A percentile compares a stretch with the other conserved stretches of the same genome.
Conservation (phyloP, 2,797 vertebrate genomes). For the Sebastes ruberrimus region DNA sequence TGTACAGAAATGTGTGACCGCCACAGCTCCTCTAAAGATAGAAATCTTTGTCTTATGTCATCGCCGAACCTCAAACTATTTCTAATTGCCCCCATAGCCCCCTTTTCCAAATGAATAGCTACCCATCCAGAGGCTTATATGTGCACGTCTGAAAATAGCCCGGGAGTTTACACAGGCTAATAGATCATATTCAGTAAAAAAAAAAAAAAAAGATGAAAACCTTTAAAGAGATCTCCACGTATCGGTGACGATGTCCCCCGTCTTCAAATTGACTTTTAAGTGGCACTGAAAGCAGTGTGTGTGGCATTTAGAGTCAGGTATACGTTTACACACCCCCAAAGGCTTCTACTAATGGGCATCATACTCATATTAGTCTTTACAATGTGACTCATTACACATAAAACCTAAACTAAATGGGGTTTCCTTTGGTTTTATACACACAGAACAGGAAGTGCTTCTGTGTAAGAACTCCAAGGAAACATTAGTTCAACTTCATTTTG, state of each 20-base stretch:
- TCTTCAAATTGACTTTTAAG: conserved; percentile 74
- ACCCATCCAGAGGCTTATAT: conserved; percentile 75
- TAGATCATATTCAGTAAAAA: conserved; percentile 65
- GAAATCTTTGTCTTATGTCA: conserved; percentile 86
- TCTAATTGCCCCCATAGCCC: conserved; percentile 80
- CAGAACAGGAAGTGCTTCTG: neutral
- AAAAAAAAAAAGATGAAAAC: conserved; percentile 27
- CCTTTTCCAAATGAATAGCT: conserved; percentile 81
- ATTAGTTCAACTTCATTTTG: neutral
- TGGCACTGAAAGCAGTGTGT: conserved; percentile 65
- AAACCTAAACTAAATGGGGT: conserved; percentile 25
- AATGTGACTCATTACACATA: conserved; percentile 54
- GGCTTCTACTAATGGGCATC: conserved; percentile 59
- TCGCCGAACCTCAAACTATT: conserved; percentile 81
- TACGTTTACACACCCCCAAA: conserved; percentile 71
- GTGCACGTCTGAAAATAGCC: conserved; percentile 77
- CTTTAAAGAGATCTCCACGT: conserved; percentile 56
- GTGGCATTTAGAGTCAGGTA: conserved; percentile 71
- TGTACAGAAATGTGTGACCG: conserved; percentile 84
- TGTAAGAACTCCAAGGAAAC: neutral
- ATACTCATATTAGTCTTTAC: conserved; percentile 64
- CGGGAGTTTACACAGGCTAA: conserved; percentile 68
- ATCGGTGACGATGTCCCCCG: conserved; percentile 48
- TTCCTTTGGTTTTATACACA: conserved; percentile 18
- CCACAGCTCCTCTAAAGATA: conserved; percentile 83